phyloP scores from a whole-genome alignment of 2,113 vertebrate species.

The Geococcyx californianus region DNA sequence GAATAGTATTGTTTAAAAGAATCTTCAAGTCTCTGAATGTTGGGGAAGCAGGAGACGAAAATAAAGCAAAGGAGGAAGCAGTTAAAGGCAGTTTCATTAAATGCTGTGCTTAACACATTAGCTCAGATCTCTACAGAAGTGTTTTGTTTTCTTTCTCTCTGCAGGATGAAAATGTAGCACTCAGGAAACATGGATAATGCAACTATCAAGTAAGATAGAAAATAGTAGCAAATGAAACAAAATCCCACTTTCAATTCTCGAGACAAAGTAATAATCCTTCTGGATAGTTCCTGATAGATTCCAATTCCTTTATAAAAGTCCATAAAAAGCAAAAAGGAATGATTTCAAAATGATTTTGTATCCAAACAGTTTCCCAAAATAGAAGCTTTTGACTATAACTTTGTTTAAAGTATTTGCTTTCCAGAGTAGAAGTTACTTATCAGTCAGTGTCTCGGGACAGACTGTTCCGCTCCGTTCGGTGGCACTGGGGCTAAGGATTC shows the following conservation, averaged over 20 bases:
- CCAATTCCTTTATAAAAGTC: background rate
- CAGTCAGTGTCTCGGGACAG: background rate
- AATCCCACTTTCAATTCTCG: background rate
- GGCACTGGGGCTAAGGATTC: too few species aligned
- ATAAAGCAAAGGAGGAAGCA: background rate
- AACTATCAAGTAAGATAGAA: background rate
- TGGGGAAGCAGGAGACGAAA: background rate
- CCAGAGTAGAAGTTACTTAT: background rate
- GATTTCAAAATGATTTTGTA: background rate
- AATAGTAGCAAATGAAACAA: background rate
- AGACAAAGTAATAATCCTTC: background rate
- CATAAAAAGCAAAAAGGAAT: background rate
- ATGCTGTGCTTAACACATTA: background rate
- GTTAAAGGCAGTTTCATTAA: background rate
- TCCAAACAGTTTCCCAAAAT: background rate
- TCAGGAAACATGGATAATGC: background rate
- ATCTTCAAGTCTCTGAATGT: background rate
- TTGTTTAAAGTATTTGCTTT: background rate
- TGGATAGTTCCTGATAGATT: background rate
- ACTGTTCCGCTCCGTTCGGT: too few species aligned
- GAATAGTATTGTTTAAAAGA: background rate
- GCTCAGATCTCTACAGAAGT: background rate
- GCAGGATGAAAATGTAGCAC: slow-evolving; percentile 11
- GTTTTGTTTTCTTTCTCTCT: background rate
- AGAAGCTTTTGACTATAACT: background rate